phyloP scores from a whole-genome alignment of 2,888 invertebrate genomes.

The Matsumyia berberina region DNA sequence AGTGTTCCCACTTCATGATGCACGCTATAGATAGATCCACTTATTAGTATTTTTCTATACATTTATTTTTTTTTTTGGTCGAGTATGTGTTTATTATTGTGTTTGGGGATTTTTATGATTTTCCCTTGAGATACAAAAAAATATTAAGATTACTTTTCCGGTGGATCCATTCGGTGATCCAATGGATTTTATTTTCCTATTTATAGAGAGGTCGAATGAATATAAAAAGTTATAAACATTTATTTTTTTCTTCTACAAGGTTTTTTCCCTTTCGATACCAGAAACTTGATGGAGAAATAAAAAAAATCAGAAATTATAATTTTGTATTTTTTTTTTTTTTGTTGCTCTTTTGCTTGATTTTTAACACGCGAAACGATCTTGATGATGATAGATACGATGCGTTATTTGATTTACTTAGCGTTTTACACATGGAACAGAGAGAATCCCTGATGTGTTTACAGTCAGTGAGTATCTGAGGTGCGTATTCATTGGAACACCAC shows the following conservation, averaged over 20 bases:
- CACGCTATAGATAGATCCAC: conserved; percentile 57
- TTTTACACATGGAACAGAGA: conserved; percentile 51
- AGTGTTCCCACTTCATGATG: conserved; percentile 48
- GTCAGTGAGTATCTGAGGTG: conserved; percentile 64
- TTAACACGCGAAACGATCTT: conserved; percentile 65
- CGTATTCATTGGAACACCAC: conserved; percentile 56
- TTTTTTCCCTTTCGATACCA: conserved; percentile 44
- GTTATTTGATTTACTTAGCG: conserved; percentile 72
- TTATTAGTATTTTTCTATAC: conserved; percentile 5
- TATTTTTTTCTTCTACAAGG: conserved; percentile 37
- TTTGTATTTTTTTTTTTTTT: conserved; percentile 69
- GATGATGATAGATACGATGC: conserved; percentile 69
- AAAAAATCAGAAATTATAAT: conserved; percentile 38
- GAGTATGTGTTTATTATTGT: conserved; percentile 62
- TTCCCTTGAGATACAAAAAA: conserved; percentile 63
- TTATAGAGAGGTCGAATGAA: conserved; percentile 34
- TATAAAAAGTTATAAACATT: conserved; percentile 36
- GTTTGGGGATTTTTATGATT: conserved; percentile 65
- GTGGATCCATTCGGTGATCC: conserved; percentile 26
- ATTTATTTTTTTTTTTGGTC: conserved; percentile 43
- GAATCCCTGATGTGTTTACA: conserved; percentile 78
- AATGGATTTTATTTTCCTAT: conserved; percentile 44
- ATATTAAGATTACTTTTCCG: conserved; percentile 51
- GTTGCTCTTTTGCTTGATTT: conserved; percentile 46
- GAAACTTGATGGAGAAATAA: conserved; percentile 20